Conservation (phyloP, 2,113 vertebrate species). For the Rhinolophus sinicus region DNA sequence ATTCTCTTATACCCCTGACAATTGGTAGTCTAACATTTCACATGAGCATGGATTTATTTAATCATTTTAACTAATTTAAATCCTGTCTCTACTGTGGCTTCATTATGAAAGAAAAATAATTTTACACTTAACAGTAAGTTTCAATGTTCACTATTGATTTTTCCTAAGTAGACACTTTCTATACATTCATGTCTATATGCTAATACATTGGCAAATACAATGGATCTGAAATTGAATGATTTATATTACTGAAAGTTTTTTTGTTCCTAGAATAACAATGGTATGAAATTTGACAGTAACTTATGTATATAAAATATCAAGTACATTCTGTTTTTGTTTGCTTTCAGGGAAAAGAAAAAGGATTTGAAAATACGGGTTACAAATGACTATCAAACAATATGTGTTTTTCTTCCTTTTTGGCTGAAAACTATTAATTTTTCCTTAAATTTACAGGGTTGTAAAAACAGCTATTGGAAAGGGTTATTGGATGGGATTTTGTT, state of each 20-base stretch:
- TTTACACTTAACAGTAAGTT: not conserved
- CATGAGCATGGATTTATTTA: not conserved
- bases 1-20: not conserved
- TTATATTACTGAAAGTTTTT: not conserved
- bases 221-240: not conserved
- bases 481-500: not conserved
- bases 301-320: not conserved
- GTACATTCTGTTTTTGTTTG: not conserved
- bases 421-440: not conserved
- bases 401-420: not conserved
- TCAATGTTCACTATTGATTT: not conserved
- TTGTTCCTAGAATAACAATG: not conserved
- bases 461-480: fast-evolving
- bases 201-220: not conserved
- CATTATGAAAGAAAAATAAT: constrained; percentile 40
- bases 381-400: not conserved
- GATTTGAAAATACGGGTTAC: not conserved
- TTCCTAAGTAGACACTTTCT: not conserved
- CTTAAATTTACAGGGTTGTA: not conserved
- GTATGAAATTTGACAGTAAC: not conserved
- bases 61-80: constrained; percentile 60
- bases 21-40: not conserved
- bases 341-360: not conserved
- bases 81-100: not conserved
- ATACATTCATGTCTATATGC: not conserved